These are phyloP conservation scores for Hemiprocne comata DNA, from an alignment of 2,113 vertebrate genomes.

Conservation along the genomic window DNA sequence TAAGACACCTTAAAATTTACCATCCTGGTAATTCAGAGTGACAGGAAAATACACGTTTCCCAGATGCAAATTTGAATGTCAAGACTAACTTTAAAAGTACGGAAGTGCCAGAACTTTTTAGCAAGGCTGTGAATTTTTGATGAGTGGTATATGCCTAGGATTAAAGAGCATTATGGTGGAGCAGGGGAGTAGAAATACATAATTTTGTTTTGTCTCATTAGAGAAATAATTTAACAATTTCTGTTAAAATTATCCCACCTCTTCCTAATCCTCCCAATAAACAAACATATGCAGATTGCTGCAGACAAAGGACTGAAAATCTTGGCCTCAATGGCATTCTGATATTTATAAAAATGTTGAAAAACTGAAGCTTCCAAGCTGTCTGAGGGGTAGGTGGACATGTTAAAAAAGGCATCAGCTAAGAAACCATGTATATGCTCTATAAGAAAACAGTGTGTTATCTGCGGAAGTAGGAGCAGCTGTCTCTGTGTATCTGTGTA, in stretches of 20 bases:
- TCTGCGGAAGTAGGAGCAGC: not conserved
- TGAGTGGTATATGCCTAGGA: not conserved
- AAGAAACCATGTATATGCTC: not conserved
- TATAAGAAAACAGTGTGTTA: not conserved
- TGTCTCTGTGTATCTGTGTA: not conserved
- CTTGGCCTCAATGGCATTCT: not conserved
- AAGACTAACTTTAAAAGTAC: not conserved
- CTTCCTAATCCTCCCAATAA: not conserved
- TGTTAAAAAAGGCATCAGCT: not conserved
- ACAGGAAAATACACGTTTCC: not conserved
- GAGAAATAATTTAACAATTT: not conserved
- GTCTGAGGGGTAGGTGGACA: not conserved
- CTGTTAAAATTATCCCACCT: not conserved
- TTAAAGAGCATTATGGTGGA: not conserved
- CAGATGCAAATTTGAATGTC: not conserved
- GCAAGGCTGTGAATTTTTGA: not conserved
- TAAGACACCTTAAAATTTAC: not conserved
- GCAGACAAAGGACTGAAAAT: not conserved
- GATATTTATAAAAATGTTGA: not conserved
- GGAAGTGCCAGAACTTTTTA: not conserved
- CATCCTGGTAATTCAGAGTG: not conserved
- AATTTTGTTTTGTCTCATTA: not conserved
- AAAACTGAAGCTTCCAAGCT: not conserved
- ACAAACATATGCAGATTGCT: not conserved
- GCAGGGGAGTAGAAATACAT: not conserved